These are phyloP conservation scores for Ferrisia virgata DNA, from an alignment of 2,888 invertebrate species.

Conservation along the genomic window DNA sequence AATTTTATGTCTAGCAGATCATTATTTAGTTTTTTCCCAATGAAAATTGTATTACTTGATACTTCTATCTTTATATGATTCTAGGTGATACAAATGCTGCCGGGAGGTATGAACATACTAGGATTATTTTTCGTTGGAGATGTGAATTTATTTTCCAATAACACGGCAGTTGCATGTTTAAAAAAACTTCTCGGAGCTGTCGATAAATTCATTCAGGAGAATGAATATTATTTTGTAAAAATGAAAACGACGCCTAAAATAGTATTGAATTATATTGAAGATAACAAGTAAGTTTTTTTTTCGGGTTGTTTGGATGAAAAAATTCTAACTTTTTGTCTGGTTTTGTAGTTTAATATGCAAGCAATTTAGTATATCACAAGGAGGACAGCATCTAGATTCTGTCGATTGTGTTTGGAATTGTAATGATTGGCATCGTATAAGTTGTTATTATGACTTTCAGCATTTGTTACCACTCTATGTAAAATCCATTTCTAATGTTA, in stretches of 20 bases:
- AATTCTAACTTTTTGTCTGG: neutral
- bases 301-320: neutral
- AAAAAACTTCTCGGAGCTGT: conserved; percentile 21
- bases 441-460: conserved; percentile 41
- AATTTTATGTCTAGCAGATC: neutral
- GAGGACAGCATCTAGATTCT: neutral
- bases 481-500: conserved; percentile 30
- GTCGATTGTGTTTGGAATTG: neutral
- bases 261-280: conserved; percentile 22
- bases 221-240: conserved; percentile 31
- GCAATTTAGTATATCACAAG: conserved; percentile 26
- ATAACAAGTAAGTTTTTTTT: neutral
- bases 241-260: neutral
- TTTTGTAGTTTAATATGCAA: conserved; percentile 21
- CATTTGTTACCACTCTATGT: conserved; percentile 38
- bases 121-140: conserved; percentile 75
- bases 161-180: conserved; percentile 47
- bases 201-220: neutral
- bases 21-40: neutral
- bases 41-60: neutral
- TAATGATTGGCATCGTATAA: conserved; percentile 35
- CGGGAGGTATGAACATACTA: conserved; percentile 82
- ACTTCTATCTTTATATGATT: neutral
- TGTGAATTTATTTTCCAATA: conserved; percentile 63
- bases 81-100: conserved; percentile 78